phyloP scores from a whole-genome alignment of 2,797 vertebrate genomes.

The Gephyroberyx darwinii region DNA sequence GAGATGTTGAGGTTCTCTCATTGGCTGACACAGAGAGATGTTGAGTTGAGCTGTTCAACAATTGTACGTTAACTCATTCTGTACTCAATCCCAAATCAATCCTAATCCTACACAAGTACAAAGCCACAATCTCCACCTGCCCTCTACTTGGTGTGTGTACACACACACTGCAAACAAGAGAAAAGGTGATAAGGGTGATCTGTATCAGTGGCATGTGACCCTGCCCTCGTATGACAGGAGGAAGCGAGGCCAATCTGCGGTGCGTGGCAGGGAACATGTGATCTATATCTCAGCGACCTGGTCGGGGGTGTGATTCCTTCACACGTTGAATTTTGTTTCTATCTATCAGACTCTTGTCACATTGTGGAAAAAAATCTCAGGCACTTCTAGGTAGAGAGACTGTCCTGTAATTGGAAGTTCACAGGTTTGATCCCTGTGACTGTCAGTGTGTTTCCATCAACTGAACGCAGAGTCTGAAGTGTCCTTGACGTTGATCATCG shows the following conservation, averaged over 20 bases:
- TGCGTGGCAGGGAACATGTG: constrained; percentile 4
- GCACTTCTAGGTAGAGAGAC: no score
- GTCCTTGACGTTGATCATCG: no score
- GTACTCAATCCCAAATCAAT: neutral
- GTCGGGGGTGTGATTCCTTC: neutral
- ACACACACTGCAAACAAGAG: neutral
- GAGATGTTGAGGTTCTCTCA: neutral
- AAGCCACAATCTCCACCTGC: neutral
- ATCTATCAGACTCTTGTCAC: no score
- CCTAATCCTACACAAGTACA: neutral
- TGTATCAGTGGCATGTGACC: constrained; percentile 1
- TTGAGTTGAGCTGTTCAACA: neutral
- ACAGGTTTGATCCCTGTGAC: no score
- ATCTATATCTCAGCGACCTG: neutral
- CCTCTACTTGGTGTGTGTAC: neutral
- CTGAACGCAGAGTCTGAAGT: no score
- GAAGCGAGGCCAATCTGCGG: neutral
- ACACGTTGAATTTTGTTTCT: neutral
- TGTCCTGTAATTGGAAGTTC: no score
- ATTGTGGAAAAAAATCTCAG: no score
- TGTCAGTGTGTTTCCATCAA: no score
- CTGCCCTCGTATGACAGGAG: constrained; percentile 33
- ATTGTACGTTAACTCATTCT: neutral
- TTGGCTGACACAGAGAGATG: no score
- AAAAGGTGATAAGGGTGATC: neutral